These are phyloP conservation scores for Drosophila arawakana DNA, from an alignment of 1,140 invertebrate genomes.

Conservation along the genomic window DNA sequence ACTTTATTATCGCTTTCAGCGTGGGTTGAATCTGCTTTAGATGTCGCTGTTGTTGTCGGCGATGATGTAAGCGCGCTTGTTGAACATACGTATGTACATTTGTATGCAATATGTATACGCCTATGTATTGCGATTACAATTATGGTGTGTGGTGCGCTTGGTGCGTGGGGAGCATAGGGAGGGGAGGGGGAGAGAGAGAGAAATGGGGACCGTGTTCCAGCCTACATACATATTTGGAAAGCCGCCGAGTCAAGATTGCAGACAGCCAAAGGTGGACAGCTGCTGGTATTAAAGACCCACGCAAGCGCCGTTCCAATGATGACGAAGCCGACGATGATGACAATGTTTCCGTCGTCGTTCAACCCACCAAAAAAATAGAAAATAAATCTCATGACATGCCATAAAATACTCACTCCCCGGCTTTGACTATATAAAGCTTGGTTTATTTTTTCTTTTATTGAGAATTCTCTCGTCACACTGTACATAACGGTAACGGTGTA, in stretches of 20 bases:
- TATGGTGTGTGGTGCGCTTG: neutral
- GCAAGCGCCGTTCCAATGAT: slow-evolving; percentile 8
- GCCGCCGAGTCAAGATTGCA: slow-evolving; percentile 4
- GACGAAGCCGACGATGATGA: slow-evolving; percentile 25
- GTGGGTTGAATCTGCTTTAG: slow-evolving; percentile 34
- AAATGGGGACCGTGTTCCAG: slow-evolving; percentile 7
- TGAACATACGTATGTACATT: slow-evolving; percentile 1
- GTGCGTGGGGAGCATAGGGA: slow-evolving; percentile 42
- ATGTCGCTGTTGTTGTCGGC: neutral
- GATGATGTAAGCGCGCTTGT: slow-evolving; percentile 45
- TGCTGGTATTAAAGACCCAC: slow-evolving; percentile 33
- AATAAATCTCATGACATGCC: slow-evolving; percentile 10
- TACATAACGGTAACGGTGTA: slow-evolving; percentile 20
- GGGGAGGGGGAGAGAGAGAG: slow-evolving; percentile 16
- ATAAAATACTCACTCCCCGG: slow-evolving; percentile 28
- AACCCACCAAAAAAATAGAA: slow-evolving; percentile 21
- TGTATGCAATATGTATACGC: slow-evolving; percentile 9
- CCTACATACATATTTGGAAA: slow-evolving; percentile 31
- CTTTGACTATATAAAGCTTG: slow-evolving; percentile 20
- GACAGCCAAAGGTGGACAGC: slow-evolving; percentile 36
- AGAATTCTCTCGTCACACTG: slow-evolving; percentile 4
- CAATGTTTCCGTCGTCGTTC: slow-evolving; percentile 36
- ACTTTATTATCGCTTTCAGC: slow-evolving; percentile 22
- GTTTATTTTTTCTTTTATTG: slow-evolving; percentile 21
- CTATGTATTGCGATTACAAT: slow-evolving; percentile 16